A percentile compares a stretch with the other conserved stretches of the same genome.
Conservation (phyloP, 2,113 vertebrate genomes). For the Alectura lathami region DNA sequence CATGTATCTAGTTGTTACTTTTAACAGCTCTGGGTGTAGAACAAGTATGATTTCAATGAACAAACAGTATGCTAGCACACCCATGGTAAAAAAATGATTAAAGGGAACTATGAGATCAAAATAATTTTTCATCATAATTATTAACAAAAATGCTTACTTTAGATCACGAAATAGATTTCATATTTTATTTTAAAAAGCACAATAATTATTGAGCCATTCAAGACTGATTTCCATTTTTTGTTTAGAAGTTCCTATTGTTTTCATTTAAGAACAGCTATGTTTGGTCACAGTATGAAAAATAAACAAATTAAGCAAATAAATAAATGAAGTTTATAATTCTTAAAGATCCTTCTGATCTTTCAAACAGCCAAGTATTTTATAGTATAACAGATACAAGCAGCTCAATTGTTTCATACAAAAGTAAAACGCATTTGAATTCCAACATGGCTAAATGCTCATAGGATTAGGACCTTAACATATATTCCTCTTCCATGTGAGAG, state of each 20-base stretch:
- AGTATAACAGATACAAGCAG: neutral
- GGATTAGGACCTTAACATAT: constrained; percentile 8
- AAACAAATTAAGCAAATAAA: constrained; percentile 58
- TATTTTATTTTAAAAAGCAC: constrained; percentile 40
- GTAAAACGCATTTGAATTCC: neutral
- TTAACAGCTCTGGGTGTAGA: constrained; percentile 67
- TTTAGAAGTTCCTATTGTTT: constrained; percentile 67
- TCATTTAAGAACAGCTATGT: constrained; percentile 67
- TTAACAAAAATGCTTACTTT: constrained; percentile 47
- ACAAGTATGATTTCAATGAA: constrained; percentile 60
- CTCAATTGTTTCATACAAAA: neutral
- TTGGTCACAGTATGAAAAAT: constrained; percentile 68
- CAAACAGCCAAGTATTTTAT: neutral
- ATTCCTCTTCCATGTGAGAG: neutral
- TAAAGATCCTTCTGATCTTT: constrained; percentile 2
- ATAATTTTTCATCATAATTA: constrained; percentile 34
- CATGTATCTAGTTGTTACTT: constrained; percentile 62
- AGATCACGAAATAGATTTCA: constrained; percentile 55
- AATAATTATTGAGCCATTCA: constrained; percentile 70
- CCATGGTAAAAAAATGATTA: constrained; percentile 52
- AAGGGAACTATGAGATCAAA: constrained; percentile 5
- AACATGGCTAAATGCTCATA: neutral
- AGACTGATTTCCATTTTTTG: constrained; percentile 72
- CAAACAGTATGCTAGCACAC: constrained; percentile 37
- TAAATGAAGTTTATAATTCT: constrained; percentile 30